Evolutionary conservation across 2,797 vertebrate species (phyloP).

Genomic region (Aldrovandia affinis): DNA sequence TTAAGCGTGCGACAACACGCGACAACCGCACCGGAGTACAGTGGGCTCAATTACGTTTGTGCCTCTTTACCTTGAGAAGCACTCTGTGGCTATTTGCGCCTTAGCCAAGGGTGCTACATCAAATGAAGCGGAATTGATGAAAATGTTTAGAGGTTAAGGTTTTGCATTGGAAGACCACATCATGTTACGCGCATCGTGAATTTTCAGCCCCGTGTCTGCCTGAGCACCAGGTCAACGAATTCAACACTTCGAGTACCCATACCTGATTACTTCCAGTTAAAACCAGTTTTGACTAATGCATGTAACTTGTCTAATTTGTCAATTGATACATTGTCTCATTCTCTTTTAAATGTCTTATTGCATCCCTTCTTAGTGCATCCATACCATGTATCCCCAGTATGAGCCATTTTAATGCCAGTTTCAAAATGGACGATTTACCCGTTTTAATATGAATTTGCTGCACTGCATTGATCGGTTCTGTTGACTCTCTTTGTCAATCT

Average conservation of each 20-base stretch:
- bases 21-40: background rate
- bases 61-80: slow-evolving; percentile 1
- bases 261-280: too few relatives aligned
- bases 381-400: background rate
- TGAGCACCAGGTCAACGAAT: background rate
- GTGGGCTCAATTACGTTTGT: background rate
- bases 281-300: background rate
- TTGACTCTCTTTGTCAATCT: background rate
- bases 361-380: background rate
- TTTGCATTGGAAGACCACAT: background rate
- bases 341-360: background rate
- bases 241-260: background rate
- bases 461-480: background rate
- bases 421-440: background rate
- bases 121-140: background rate
- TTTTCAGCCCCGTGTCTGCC: background rate
- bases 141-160: background rate
- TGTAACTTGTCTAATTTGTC: background rate
- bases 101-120: background rate
- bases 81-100: background rate
- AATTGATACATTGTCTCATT: background rate
- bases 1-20: background rate
- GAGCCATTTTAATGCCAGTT: background rate
- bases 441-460: background rate
- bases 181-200: background rate